These are phyloP conservation scores for Ptychodera flava DNA, from an alignment of 35 echinoderm and acorn worm species.

Conservation along the genomic window DNA sequence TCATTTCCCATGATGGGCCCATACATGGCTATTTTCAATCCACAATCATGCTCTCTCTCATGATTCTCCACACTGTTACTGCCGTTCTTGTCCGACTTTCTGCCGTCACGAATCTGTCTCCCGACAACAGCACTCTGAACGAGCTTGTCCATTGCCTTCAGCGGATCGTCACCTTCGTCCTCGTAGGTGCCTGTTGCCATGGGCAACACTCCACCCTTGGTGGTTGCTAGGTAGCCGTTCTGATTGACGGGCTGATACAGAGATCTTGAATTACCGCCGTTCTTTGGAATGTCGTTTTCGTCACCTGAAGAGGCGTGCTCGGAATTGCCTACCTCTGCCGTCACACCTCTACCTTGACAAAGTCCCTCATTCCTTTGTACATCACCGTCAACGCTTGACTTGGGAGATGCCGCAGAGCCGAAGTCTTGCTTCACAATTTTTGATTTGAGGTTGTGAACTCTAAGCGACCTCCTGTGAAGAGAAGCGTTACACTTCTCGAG, in stretches of 20 bases:
- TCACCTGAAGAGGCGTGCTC: not conserved
- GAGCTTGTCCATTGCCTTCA: constrained; percentile 43
- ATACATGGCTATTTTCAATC: not conserved
- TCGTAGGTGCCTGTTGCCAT: not conserved
- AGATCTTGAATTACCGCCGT: not conserved
- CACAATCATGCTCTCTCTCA: not conserved
- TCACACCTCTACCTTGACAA: not conserved
- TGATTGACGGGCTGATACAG: not conserved
- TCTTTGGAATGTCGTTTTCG: not conserved
- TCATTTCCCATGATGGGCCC: not conserved
- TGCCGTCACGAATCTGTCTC: not conserved
- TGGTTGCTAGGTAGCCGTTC: not conserved
- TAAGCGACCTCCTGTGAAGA: not conserved
- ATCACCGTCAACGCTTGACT: not conserved
- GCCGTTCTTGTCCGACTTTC: not conserved
- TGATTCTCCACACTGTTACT: not conserved
- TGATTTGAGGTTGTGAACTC: not conserved
- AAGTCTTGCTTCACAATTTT: not conserved
- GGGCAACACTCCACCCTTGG: not conserved
- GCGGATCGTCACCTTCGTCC: constrained; percentile 15
- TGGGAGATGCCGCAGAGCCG: not conserved
- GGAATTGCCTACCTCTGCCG: not conserved
- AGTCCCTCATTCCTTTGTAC: not conserved
- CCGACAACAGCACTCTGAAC: constrained; percentile 29
- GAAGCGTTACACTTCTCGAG: not conserved